A percentile compares a stretch with the other conserved stretches of the same genome.
Evolutionary conservation across 1,140 invertebrate genomes (phyloP).

Genomic region (Bombus balteatus): DNA sequence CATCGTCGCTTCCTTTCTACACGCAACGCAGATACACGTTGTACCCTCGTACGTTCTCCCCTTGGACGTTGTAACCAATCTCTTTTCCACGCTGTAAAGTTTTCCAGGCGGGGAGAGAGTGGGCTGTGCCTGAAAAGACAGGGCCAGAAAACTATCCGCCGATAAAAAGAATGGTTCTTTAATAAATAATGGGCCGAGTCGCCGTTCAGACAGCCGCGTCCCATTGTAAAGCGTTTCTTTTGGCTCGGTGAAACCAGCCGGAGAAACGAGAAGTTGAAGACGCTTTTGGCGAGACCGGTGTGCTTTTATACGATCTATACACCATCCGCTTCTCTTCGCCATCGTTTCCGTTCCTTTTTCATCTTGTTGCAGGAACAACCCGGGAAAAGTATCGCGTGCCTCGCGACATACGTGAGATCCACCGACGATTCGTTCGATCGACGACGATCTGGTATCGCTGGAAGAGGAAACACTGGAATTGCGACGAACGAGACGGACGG

Average conservation of each 20-base stretch:
- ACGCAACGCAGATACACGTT: neutral
- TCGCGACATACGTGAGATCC: neutral
- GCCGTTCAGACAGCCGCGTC: slow-evolving; percentile 36
- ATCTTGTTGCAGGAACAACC: neutral
- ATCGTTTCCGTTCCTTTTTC: neutral
- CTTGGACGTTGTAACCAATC: slow-evolving; percentile 41
- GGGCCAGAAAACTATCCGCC: slow-evolving; percentile 53
- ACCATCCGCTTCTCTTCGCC: neutral
- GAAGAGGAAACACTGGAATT: neutral
- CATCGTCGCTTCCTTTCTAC: neutral
- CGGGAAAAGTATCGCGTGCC: neutral
- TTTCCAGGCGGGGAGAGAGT: slow-evolving; percentile 29
- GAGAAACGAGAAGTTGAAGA: slow-evolving; percentile 48
- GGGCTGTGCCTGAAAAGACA: slow-evolving; percentile 16
- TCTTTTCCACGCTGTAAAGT: slow-evolving; percentile 33
- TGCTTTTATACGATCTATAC: neutral
- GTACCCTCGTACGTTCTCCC: neutral
- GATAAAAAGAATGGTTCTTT: slow-evolving; percentile 70
- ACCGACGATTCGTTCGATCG: neutral
- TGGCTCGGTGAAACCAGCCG: slow-evolving; percentile 40
- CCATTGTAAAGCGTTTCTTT: slow-evolving; percentile 65
- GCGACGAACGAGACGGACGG: no score
- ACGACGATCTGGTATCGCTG: neutral
- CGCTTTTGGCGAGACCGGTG: neutral
- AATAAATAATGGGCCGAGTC: slow-evolving; percentile 65